These are phyloP conservation scores for Enteromius mattozi DNA, from an alignment of 2,797 vertebrate species.

Conservation along the genomic window DNA sequence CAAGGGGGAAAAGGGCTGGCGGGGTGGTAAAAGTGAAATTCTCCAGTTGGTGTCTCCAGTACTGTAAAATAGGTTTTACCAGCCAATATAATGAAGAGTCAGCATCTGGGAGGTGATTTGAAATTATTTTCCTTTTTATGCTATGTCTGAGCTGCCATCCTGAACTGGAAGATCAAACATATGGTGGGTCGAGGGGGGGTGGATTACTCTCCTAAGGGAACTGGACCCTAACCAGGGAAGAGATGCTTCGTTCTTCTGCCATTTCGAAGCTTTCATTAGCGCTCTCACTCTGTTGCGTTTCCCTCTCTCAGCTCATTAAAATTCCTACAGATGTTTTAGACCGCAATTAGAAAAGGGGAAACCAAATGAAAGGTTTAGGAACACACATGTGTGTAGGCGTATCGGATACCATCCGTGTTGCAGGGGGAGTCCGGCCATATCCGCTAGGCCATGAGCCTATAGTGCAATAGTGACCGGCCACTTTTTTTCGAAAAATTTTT, in stretches of 20 bases:
- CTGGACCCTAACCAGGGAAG: slow-evolving; percentile 40
- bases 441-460: not conserved
- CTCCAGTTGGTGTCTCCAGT: slow-evolving; percentile 3
- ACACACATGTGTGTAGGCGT: slow-evolving; percentile 17
- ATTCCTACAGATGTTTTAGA: slow-evolving; percentile 44
- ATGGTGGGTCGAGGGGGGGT: not conserved
- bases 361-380: slow-evolving; percentile 35
- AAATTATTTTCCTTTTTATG: slow-evolving; percentile 12
- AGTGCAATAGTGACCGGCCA: not conserved
- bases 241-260: slow-evolving; percentile 12
- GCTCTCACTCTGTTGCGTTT: slow-evolving; percentile 9
- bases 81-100: slow-evolving; percentile 25
- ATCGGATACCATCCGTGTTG: not conserved
- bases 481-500: not conserved
- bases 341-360: not conserved
- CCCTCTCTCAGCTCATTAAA: slow-evolving; percentile 46
- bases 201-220: slow-evolving; percentile 26
- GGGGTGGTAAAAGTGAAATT: slow-evolving; percentile 22
- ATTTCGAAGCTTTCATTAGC: slow-evolving; percentile 44
- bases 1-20: slow-evolving; percentile 5
- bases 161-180: slow-evolving; percentile 70
- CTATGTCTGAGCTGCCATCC: slow-evolving; percentile 44
- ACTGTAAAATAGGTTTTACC: slow-evolving; percentile 27
- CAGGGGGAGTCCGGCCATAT: not conserved
- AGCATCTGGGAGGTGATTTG: slow-evolving; percentile 12